phyloP scores from a whole-genome alignment of 2,113 vertebrate genomes.

The Phaetusa simplex region DNA sequence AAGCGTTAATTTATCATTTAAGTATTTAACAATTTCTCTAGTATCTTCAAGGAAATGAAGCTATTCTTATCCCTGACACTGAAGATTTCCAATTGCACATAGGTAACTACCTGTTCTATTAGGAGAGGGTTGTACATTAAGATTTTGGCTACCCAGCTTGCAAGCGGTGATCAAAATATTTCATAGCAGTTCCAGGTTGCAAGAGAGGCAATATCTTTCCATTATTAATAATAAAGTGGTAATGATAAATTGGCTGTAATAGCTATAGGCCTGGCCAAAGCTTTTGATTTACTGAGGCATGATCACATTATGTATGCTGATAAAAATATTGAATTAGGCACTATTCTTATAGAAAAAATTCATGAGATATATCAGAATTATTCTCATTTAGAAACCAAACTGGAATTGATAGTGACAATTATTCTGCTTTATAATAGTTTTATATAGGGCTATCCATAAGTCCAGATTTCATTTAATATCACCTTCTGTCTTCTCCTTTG shows the following conservation, averaged over 20 bases:
- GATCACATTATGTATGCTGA: not conserved
- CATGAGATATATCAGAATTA: not conserved
- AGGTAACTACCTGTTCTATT: not conserved
- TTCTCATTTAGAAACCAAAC: not conserved
- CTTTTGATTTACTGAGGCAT: not conserved
- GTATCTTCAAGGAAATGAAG: not conserved
- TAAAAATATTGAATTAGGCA: not conserved
- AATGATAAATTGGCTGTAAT: not conserved
- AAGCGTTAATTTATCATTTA: not conserved
- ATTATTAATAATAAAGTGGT: constrained; percentile 4
- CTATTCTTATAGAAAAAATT: not conserved
- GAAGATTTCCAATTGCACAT: not conserved
- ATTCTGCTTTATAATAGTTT: not conserved
- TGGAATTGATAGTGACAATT: not conserved
- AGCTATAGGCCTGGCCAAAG: not conserved
- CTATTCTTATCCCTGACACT: not conserved
- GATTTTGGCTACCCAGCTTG: not conserved
- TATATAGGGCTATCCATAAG: not conserved
- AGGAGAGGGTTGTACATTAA: not conserved
- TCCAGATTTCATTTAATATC: not conserved
- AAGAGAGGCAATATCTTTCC: not conserved
- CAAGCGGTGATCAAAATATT: not conserved
- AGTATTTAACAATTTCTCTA: not conserved
- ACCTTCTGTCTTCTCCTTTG: fast-evolving
- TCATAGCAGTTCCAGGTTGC: not conserved